Evolutionary conservation across 2,888 invertebrate species (phyloP).

Genomic region (Agriopis leucophaearia): DNA sequence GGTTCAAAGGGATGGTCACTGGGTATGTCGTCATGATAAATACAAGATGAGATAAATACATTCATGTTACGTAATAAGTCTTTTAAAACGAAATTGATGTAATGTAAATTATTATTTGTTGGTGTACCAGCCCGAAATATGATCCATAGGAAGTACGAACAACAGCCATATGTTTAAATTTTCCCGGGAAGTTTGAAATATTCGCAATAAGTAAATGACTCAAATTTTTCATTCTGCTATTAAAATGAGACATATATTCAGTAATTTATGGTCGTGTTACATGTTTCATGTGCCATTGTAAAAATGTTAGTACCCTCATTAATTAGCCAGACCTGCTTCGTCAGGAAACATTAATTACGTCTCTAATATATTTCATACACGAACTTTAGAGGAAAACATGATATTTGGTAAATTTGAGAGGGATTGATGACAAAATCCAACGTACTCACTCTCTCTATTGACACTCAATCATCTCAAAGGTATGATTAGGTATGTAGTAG

Average conservation of each 20-base stretch:
- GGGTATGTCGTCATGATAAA: too few relatives aligned
- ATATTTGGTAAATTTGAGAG: neutral
- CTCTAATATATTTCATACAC: constrained; percentile 29
- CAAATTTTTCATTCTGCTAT: constrained; percentile 11
- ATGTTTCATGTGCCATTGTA: constrained; percentile 36
- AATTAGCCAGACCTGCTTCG: constrained; percentile 33
- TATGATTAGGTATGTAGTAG: too few relatives aligned
- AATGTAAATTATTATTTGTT: too few relatives aligned
- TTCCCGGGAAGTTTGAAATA: neutral
- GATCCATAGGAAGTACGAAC: too few relatives aligned
- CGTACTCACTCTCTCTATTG: too few relatives aligned
- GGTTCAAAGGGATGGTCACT: too few relatives aligned
- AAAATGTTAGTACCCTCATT: constrained; percentile 38
- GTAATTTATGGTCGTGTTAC: constrained; percentile 32
- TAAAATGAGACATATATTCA: constrained; percentile 21
- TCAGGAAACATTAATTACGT: constrained; percentile 39
- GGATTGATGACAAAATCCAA: neutral
- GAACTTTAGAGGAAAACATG: constrained; percentile 17
- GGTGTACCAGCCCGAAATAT: too few relatives aligned
- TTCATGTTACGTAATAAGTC: too few relatives aligned
- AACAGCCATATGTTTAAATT: neutral
- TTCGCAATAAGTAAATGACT: neutral
- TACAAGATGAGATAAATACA: too few relatives aligned
- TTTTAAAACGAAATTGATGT: too few relatives aligned
- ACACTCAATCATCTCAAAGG: too few relatives aligned